These are phyloP conservation scores for Scophthalmus maximus DNA, from an alignment of 2,113 vertebrate genomes.

Conservation along the genomic window DNA sequence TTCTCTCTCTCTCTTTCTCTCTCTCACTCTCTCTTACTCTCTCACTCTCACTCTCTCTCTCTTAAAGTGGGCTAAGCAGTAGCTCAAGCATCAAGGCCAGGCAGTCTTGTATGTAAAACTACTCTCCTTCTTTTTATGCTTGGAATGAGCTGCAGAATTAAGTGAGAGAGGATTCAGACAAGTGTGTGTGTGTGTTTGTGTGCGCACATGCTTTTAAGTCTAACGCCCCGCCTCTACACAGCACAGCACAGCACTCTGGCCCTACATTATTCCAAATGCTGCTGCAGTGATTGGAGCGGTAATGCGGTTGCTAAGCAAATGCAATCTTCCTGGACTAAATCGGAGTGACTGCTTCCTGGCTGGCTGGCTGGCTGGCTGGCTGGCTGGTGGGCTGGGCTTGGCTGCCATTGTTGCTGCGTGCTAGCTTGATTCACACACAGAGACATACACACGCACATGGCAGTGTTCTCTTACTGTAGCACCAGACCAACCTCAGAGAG, in stretches of 20 bases:
- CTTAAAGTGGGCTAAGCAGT: conserved; percentile 37
- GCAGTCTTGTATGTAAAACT: conserved; percentile 38
- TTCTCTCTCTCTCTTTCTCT: conserved; percentile 9
- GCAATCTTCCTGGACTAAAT: conserved; percentile 75
- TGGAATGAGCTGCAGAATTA: conserved; percentile 61
- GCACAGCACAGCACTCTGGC: conserved; percentile 43
- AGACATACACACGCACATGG: conserved; percentile 27
- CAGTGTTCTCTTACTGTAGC: conserved; percentile 12
- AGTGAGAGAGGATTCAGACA: conserved; percentile 50
- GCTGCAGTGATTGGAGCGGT: conserved; percentile 73
- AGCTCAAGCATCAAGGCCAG: conserved; percentile 59
- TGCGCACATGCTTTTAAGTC: conserved; percentile 25
- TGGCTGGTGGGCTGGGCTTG: conserved; percentile 55
- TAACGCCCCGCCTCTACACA: conserved; percentile 61
- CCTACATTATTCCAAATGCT: conserved; percentile 73
- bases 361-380: conserved; percentile 59
- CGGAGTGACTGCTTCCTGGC: conserved; percentile 69
- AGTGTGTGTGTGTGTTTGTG: conserved; percentile 41
- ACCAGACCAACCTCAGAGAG: no score
- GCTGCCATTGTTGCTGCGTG: conserved; percentile 1
- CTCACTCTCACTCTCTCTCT: not conserved
- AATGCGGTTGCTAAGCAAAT: conserved; percentile 83
- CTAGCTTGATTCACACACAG: conserved; percentile 27
- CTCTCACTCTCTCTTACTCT: not conserved
- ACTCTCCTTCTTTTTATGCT: conserved; percentile 64